Evolutionary conservation across 2,888 invertebrate species (phyloP).

Genomic region (Sialis fuliginosa): DNA sequence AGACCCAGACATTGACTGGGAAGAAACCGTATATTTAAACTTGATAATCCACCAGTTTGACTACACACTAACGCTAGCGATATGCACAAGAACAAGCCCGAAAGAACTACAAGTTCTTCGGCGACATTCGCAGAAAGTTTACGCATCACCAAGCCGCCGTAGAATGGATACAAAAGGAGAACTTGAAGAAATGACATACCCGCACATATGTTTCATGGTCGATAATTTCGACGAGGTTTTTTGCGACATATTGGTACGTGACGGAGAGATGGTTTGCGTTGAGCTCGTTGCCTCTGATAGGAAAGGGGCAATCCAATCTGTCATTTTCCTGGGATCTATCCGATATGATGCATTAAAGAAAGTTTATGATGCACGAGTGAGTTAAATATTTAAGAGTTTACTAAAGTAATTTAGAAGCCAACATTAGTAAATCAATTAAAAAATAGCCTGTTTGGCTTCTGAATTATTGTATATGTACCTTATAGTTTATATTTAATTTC

Average conservation of each 20-base stretch:
- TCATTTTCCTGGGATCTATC: slow-evolving; percentile 94
- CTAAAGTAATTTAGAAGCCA: no score
- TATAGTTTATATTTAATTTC: no score
- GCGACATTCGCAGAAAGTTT: slow-evolving; percentile 83
- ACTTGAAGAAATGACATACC: slow-evolving; percentile 94
- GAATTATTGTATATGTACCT: not conserved
- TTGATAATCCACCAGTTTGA: slow-evolving; percentile 97
- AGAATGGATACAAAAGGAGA: slow-evolving; percentile 98
- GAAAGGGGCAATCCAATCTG: slow-evolving; percentile 71
- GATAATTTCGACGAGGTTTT: slow-evolving; percentile 99
- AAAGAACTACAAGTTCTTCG: slow-evolving; percentile 92
- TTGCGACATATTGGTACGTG: slow-evolving; percentile 90
- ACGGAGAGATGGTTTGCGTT: slow-evolving; percentile 98
- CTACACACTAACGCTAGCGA: slow-evolving; percentile 91
- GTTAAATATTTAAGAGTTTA: slow-evolving; percentile 16
- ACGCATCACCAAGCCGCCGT: slow-evolving; percentile 90
- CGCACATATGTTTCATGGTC: slow-evolving; percentile 97
- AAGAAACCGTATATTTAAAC: slow-evolving; percentile 97
- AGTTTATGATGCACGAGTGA: slow-evolving; percentile 89
- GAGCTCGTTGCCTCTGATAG: slow-evolving; percentile 89
- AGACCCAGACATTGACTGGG: slow-evolving; percentile 95
- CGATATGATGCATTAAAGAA: slow-evolving; percentile 93
- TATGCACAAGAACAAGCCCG: slow-evolving; percentile 93
- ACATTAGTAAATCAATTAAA: not conserved
- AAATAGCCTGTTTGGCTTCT: not conserved